A percentile compares a stretch with the other conserved stretches of the same genome.
phyloP scores from a whole-genome alignment of 35 echinoderm and acorn worm genomes.

The Lytechinus pictus region DNA sequence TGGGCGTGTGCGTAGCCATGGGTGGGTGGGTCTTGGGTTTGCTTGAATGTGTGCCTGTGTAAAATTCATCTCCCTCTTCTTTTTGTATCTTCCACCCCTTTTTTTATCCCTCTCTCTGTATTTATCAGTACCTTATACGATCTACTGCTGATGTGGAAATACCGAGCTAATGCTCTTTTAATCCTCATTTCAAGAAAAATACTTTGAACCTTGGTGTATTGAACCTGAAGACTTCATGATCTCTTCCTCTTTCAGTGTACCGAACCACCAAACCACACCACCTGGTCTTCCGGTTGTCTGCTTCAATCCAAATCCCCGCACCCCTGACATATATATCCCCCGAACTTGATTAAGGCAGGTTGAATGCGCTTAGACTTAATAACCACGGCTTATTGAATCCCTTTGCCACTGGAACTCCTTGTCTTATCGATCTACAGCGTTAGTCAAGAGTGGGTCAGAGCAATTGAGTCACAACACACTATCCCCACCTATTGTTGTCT shows the following conservation, averaged over 20 bases:
- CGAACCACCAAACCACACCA: neutral
- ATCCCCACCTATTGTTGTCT: neutral
- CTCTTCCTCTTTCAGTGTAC: neutral
- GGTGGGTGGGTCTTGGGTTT: too few species aligned
- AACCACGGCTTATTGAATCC: constrained; percentile 1
- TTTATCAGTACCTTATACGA: neutral
- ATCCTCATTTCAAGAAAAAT: neutral
- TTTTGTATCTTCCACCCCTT: neutral
- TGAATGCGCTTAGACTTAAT: constrained; percentile 12
- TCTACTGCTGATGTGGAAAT: constrained; percentile 1
- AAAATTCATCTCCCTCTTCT: neutral
- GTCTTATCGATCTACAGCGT: neutral
- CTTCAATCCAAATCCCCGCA: neutral
- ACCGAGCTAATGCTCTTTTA: neutral
- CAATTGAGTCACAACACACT: neutral
- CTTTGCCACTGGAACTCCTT: neutral
- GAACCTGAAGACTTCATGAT: neutral
- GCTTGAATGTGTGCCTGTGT: neutral
- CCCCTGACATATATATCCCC: neutral
- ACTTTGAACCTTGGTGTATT: neutral
- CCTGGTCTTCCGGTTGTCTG: neutral
- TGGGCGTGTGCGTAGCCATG: neutral
- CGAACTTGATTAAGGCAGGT: neutral
- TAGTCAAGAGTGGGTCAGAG: neutral
- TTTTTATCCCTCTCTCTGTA: neutral